Evolutionary conservation across 2,888 invertebrate species (phyloP), one percentile per base, ranked within the genome.

Genomic region (Maniola hyperantus): DNA sequence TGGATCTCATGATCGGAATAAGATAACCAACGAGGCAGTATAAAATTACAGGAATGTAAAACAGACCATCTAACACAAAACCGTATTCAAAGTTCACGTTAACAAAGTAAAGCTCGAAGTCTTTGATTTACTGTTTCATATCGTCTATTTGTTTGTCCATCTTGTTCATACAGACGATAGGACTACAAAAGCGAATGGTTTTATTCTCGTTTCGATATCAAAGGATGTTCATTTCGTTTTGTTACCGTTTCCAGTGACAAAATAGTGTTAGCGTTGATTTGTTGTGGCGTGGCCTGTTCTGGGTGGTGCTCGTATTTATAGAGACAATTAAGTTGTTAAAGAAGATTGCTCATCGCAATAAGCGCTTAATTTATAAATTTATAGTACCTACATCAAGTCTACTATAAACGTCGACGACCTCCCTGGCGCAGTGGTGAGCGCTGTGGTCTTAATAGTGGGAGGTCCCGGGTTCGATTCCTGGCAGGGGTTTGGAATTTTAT

Each of bases 201-300:
- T 79, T 81, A 71, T 73, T 80, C 77, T 66, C 76, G 75, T 76
- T 67, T 64, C 63, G 67, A 72, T 79, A 82, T 82, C 82, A 82
- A 82, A 82, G 82, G 64, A 68, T 74, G 74, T 77, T 74, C 70
- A 77, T 76, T 76, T 75, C 73, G 71, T 71, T 68, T 69, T 72
- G 67, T 70, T 57, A 10, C 54, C 44, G 51, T 66, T 54, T 57
- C 54, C 59, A 64, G 11, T 61, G 55, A 44, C 53, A 46, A 33
- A 51, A 54, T 51, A 55, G 60, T 61, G 36, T 46, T 5, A 7
- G 61, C 48, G 48, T 57, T 66, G 55, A 68, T 70, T 67, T 70
- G 62, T 64, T 44, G 20, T n/a, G 20, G 34, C 39, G 20, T 42
- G 20, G 13, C 18, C 13, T 57, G 42, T 57, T 60, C 67, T 70